These are phyloP conservation scores for Trinectes maculatus DNA, from an alignment of 2,113 vertebrate genomes.

Conservation along the genomic window DNA sequence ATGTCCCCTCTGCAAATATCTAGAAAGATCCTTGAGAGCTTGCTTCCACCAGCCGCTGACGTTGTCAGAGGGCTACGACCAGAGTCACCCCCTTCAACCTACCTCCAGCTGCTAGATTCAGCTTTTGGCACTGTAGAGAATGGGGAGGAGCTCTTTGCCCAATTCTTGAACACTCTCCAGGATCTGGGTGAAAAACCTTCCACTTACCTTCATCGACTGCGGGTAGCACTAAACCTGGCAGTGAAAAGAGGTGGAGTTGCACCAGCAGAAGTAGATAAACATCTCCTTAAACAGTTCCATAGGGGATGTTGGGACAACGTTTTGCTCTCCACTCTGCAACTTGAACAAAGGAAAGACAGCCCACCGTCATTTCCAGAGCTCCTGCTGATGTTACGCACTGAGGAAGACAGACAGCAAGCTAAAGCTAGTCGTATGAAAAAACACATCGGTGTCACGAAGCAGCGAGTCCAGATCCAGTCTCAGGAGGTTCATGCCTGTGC, in stretches of 20 bases:
- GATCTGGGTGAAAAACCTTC: constrained; percentile 24
- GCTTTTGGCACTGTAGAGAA: constrained; percentile 4
- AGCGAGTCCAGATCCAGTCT: not conserved
- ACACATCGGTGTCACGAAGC: constrained; percentile 3
- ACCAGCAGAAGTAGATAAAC: not conserved
- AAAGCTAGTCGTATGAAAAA: constrained; percentile 6
- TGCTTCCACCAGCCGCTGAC: constrained; percentile 18
- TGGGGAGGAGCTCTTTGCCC: constrained; percentile 1
- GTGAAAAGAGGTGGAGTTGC: not conserved
- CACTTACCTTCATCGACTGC: not conserved
- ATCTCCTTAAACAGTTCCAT: constrained; percentile 17
- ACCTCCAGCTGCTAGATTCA: not conserved
- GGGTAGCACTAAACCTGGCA: not conserved
- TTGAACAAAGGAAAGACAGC: constrained; percentile 11
- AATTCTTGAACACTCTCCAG: constrained; percentile 19
- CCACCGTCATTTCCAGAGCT: not conserved
- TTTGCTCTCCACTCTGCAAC: not conserved
- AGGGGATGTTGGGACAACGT: constrained; percentile 23
- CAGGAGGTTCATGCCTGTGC: not conserved
- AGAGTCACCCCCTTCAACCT: not conserved
- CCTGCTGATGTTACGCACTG: not conserved
- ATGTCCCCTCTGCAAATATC: not conserved
- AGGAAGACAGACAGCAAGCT: constrained; percentile 3
- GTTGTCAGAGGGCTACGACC: constrained; percentile 3
- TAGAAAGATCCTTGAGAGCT: not conserved